Percentiles rank a stretch among this genome's conserved stretches.
phyloP scores from a whole-genome alignment of 2,113 vertebrate species.

The Sprattus sprattus region DNA sequence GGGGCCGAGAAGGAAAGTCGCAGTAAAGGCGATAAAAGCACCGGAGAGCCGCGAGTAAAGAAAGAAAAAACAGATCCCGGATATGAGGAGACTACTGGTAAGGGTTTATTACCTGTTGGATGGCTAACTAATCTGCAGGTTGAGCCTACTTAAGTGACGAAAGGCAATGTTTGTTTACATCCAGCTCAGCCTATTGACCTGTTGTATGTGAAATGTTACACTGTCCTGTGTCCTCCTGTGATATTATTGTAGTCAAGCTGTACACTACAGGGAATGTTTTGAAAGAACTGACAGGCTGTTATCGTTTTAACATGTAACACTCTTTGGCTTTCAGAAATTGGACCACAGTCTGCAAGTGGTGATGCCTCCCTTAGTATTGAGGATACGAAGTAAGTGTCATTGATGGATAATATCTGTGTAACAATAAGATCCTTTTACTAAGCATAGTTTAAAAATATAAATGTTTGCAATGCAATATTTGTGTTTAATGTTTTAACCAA shows the following conservation, averaged over 20 bases:
- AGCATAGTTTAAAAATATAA: not conserved
- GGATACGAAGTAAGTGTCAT: conserved; percentile 81
- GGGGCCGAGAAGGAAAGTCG: conserved; percentile 60
- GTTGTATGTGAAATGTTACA: not conserved
- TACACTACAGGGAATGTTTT: not conserved
- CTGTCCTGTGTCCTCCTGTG: not conserved
- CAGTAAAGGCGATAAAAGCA: conserved; percentile 62
- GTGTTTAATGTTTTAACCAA: not conserved
- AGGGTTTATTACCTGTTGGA: not conserved
- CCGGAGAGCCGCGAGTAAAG: conserved; percentile 75
- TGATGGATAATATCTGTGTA: not conserved
- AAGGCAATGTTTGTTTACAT: not conserved
- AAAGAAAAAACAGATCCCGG: conserved; percentile 76
- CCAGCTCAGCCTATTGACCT: not conserved
- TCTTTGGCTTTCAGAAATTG: conserved; percentile 49
- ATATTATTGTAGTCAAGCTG: not conserved
- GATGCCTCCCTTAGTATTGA: conserved; percentile 88
- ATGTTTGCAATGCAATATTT: not conserved
- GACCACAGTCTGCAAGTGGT: conserved; percentile 77
- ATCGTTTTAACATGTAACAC: not conserved
- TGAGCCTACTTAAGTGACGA: not conserved
- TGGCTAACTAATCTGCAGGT: not conserved
- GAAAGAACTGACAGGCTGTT: not conserved
- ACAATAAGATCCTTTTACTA: not conserved
- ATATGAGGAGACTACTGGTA: conserved; percentile 66